Percentiles rank a stretch among this genome's conserved stretches.
phyloP scores from a whole-genome alignment of 2,113 vertebrate species.

The Chamaetylas fuelleborni region DNA sequence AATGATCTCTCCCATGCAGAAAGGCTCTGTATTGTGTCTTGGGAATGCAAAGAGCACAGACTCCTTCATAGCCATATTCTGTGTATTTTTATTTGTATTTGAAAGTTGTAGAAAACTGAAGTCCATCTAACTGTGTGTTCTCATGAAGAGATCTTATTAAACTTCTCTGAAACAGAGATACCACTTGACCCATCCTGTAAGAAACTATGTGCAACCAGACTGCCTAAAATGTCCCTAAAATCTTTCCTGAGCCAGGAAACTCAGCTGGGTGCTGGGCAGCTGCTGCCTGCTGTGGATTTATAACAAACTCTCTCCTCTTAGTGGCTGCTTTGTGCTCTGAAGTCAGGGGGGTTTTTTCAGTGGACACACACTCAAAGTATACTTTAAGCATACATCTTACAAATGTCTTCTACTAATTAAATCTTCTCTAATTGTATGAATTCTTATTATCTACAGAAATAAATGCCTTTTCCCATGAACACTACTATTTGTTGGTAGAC shows the following conservation, averaged over 20 bases:
- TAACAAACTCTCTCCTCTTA: not conserved
- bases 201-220: not conserved
- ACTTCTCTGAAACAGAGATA: not conserved
- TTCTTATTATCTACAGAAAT: not conserved
- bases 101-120: not conserved
- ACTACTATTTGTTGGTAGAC: not conserved
- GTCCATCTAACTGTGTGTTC: not conserved
- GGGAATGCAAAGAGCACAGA: not conserved
- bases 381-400: not conserved
- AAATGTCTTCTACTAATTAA: not conserved
- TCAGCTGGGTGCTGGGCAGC: fast-evolving
- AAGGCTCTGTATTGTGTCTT: not conserved
- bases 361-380: not conserved
- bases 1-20: not conserved
- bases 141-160: not conserved
- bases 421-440: not conserved
- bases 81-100: not conserved
- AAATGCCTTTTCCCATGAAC: not conserved
- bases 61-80: not conserved
- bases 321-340: not conserved
- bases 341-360: not conserved
- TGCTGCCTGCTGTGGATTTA: not conserved
- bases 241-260: not conserved
- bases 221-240: not conserved
- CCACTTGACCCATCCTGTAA: not conserved